Base-by-base conservation (phyloP, 2,888 invertebrate species). In the Cheilosia urbana region DNA sequence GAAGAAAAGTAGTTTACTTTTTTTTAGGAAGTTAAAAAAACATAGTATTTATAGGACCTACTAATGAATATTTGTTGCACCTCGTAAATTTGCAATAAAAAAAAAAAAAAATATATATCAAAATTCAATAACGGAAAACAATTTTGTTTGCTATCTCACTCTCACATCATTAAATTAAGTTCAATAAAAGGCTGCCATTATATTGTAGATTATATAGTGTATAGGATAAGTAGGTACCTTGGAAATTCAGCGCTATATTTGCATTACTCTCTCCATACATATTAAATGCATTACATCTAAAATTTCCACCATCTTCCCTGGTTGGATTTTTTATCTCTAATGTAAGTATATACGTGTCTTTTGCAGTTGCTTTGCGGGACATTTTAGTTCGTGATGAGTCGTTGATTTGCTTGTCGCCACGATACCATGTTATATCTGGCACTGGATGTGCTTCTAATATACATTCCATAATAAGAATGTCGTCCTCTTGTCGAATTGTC, bases 241-340 rank as follows among this genome's bases (percentile, higher is more conserved):
- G 98, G 94, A 99, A 98, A 94, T 99, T 99, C 92, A 99, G 96
- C 92, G 99, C 98, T 94, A 99, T 99, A 94, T 99, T 99, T 90
- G 99, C 99, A 94, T 99, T 99, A 94, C 98, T 98, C 95, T 99
- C 99, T 93, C 99, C 99, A 93, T 96, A 96, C 93, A 96, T 95
- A 95, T 99, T 99, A 94, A 98, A 97, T 90, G 99, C 99, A 93
- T 99, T 99, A 94, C 99, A 99, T 92, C 99, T 96, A 94, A 99
- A 99, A 93, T 98, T 98, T 89, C 99, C 99, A 90, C 99, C 99
- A 93, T 99, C 99, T 91, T 97, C 96, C 91, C 96, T 96, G 88
- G 97, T 97, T 73, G 99, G 99, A 93, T 98, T 97, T 93, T 96
- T 95, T 91, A 99, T 98, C 94, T 98, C 97, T 93, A 98, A 95